Evolutionary conservation across 2,113 vertebrate species (phyloP).

Genomic region (Python bivittatus): DNA sequence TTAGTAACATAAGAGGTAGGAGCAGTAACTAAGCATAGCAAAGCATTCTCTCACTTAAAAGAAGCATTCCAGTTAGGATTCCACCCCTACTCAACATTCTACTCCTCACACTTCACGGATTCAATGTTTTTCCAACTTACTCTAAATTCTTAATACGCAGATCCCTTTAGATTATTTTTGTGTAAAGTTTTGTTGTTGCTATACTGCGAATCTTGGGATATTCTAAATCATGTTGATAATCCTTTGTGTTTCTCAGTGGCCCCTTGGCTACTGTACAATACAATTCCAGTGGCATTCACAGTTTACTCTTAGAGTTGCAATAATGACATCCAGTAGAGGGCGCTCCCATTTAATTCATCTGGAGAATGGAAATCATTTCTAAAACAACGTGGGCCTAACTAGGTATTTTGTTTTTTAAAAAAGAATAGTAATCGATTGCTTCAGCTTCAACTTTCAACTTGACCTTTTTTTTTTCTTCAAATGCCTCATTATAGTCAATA

Average conservation of each 20-base stretch:
- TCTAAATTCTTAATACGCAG: background rate
- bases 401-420: background rate
- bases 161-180: background rate
- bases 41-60: background rate
- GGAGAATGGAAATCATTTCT: background rate
- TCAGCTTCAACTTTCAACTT: background rate
- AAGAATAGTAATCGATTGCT: background rate
- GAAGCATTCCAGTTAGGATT: background rate
- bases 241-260: background rate
- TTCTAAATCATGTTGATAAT: background rate
- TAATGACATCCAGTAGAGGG: slow-evolving; percentile 36
- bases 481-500: background rate
- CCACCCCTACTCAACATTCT: background rate
- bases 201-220: background rate
- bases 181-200: background rate
- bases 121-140: background rate
- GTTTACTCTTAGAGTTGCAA: background rate
- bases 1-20: background rate
- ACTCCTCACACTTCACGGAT: background rate
- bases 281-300: background rate
- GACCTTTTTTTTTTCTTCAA: background rate
- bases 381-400: background rate
- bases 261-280: background rate
- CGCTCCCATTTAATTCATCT: background rate
- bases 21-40: background rate